These are phyloP conservation scores for Chondrilla cf. caribensis DNA, from an alignment of 37 sponge, comb jelly and placozoan genomes.

Conservation along the genomic window DNA sequence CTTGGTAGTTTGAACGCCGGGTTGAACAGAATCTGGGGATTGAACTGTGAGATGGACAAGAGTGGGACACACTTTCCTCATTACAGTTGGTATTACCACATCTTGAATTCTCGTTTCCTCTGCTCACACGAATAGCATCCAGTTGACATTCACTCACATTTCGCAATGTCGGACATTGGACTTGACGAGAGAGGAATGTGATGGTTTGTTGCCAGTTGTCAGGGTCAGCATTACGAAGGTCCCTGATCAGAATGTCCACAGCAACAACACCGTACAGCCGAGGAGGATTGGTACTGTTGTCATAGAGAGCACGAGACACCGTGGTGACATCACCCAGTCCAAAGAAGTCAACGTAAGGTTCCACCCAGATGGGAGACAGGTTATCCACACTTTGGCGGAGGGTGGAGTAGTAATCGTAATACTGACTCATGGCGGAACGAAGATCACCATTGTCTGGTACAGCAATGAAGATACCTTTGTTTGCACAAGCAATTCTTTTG, in stretches of 20 bases:
- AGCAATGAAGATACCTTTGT: background rate
- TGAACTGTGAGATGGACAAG: background rate
- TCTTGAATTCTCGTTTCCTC: background rate
- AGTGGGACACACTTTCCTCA: no score
- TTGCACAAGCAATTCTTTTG: slow-evolving; percentile 11
- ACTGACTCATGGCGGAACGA: slow-evolving; percentile 3
- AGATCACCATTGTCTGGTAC: background rate
- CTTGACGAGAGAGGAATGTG: background rate
- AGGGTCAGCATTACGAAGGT: background rate
- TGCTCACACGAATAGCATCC: background rate
- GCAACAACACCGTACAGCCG: slow-evolving; percentile 6
- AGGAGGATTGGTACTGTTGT: background rate
- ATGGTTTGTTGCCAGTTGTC: background rate
- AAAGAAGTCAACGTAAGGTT: slow-evolving; percentile 35
- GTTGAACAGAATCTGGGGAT: background rate
- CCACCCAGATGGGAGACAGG: background rate
- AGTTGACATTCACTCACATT: background rate
- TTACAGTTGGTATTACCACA: background rate
- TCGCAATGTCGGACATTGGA: background rate
- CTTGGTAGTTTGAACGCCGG: background rate
- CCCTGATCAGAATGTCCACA: slow-evolving; percentile 8
- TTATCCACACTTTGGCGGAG: background rate
- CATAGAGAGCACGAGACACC: slow-evolving; percentile 12
- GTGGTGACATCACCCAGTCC: slow-evolving; percentile 28
- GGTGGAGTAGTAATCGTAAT: slow-evolving; percentile 25